Conservation (phyloP, 2,113 vertebrate species). For the Panthera leo region DNA sequence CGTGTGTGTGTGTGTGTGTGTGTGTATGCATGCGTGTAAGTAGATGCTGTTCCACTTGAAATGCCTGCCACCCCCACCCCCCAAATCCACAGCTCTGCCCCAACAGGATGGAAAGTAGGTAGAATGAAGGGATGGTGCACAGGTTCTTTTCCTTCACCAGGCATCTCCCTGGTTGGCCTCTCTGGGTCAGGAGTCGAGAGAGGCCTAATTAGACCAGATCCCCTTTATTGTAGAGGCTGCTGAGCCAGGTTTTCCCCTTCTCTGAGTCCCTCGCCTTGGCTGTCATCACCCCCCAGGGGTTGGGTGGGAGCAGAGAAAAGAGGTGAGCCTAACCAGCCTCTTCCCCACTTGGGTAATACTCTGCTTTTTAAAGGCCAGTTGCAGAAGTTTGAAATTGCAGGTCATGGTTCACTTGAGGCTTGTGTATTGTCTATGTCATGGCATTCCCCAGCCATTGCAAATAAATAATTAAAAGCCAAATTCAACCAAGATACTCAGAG, state of each 20-base stretch:
- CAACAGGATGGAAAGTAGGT: neutral
- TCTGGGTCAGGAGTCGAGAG: neutral
- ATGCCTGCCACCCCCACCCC: accelerated
- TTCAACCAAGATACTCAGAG: neutral
- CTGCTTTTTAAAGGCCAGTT: neutral
- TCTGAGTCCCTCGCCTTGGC: neutral
- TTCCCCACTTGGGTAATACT: neutral
- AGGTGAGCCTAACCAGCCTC: neutral
- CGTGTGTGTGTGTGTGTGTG: accelerated
- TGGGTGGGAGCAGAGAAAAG: neutral
- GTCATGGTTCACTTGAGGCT: neutral
- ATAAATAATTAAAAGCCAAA: neutral
- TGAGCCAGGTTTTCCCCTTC: neutral
- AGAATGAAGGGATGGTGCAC: neutral
- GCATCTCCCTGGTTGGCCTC: neutral
- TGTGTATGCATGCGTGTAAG: neutral
- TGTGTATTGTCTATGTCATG: neutral
- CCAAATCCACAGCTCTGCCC: too few species aligned
- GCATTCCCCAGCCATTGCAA: neutral
- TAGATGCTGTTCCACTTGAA: neutral
- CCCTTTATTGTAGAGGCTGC: too few species aligned
- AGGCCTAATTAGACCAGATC: neutral
- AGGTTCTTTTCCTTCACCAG: neutral
- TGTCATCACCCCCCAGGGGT: neutral
- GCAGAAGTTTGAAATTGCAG: neutral